Evolutionary conservation across 2,113 vertebrate genomes (phyloP).

Genomic region (Carassius auratus): DNA sequence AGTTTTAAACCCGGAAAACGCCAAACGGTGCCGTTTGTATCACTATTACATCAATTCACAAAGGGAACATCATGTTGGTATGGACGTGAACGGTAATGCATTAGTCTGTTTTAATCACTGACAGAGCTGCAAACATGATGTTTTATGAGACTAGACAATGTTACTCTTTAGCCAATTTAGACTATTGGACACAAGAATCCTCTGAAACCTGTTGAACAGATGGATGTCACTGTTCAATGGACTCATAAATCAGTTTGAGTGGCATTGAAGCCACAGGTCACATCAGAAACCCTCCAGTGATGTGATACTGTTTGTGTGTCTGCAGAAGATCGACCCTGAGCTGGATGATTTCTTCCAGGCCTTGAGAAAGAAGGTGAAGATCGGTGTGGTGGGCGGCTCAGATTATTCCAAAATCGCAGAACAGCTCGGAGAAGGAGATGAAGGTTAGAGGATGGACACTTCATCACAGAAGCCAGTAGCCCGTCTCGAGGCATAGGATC

Average conservation of each 20-base stretch:
- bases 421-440: slow-evolving; percentile 93
- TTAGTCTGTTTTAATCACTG: too few species aligned
- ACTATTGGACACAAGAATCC: not conserved
- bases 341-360: slow-evolving; percentile 89
- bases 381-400: slow-evolving; percentile 93
- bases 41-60: not conserved
- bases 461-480: not conserved
- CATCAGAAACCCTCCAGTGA: not conserved
- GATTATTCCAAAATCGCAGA: slow-evolving; percentile 97
- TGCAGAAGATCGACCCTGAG: slow-evolving; percentile 89
- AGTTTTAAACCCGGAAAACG: not conserved
- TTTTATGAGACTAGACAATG: not conserved
- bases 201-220: not conserved
- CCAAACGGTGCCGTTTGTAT: not conserved
- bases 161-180: not conserved
- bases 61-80: not conserved
- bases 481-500: not conserved
- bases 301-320: slow-evolving; percentile 8
- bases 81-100: not conserved
- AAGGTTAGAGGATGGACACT: slow-evolving; percentile 75
- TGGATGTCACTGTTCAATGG: not conserved
- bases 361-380: slow-evolving; percentile 86
- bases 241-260: not conserved
- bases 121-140: not conserved
- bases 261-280: not conserved